A percentile compares a stretch with the other conserved stretches of the same genome.
Evolutionary conservation across 1,140 invertebrate genomes (phyloP).

Genomic region (Gerris buenoi): DNA sequence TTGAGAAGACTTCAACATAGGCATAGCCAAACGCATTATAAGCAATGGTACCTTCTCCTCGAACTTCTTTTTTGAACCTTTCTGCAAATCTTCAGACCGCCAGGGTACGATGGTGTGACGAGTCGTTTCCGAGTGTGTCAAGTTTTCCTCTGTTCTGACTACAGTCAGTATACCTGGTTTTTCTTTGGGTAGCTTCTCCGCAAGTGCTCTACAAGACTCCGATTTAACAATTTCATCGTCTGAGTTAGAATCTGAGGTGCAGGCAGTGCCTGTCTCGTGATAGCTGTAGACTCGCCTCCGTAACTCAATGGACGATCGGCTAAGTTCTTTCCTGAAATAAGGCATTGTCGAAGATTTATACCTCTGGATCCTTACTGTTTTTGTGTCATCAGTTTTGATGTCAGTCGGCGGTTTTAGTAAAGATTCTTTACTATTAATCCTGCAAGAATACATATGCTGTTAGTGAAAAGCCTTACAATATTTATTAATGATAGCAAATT

Average conservation of each 20-base stretch:
- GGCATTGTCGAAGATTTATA: not conserved
- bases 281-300: constrained; percentile 36
- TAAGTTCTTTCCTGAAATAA: constrained; percentile 14
- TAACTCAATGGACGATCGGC: constrained; percentile 22
- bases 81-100: not conserved
- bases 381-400: not conserved
- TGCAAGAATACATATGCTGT: not conserved
- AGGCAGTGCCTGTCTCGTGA: constrained; percentile 28
- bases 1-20: constrained; percentile 6
- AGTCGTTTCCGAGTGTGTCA: not conserved
- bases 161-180: not conserved
- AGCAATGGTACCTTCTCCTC: not conserved
- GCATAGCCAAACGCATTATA: not conserved
- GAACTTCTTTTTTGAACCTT: not conserved
- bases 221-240: constrained; percentile 9
- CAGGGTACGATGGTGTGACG: not conserved
- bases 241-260: constrained; percentile 13
- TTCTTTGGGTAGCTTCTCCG: not conserved
- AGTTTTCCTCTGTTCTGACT: not conserved
- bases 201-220: not conserved
- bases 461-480: no score
- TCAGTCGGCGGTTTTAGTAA: not conserved
- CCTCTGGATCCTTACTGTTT: not conserved
- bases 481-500: no score
- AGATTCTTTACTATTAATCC: not conserved